Conservation (phyloP, 2,797 vertebrate genomes). For the Tarsius wallacei region DNA sequence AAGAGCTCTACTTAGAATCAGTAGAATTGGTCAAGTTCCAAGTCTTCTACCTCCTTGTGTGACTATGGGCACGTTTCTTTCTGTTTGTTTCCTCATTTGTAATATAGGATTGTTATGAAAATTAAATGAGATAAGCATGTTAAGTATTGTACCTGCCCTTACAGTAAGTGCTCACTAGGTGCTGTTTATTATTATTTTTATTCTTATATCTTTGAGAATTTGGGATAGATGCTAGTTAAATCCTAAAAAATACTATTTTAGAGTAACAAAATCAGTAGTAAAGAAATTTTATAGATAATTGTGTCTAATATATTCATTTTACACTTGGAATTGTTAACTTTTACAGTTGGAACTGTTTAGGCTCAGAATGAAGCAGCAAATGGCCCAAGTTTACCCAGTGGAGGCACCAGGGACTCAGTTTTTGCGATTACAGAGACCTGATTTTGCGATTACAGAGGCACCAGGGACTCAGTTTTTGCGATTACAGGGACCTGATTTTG, state of each 20-base stretch:
- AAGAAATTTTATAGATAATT: constrained; percentile 15
- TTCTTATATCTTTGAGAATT: constrained; percentile 62
- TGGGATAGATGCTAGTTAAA: constrained; percentile 42
- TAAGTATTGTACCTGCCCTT: neutral
- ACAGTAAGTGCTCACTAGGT: neutral
- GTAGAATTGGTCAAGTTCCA: neutral
- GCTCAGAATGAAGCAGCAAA: neutral
- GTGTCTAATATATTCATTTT: constrained; percentile 43
- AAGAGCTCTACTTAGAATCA: neutral
- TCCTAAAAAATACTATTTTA: constrained; percentile 24
- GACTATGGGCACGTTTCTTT: constrained; percentile 16
- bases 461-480: neutral
- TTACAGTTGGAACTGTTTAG: constrained; percentile 23
- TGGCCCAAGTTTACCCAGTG: neutral
- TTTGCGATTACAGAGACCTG: no score
- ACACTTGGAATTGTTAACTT: neutral
- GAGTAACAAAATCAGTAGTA: constrained; percentile 26
- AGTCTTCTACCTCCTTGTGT: neutral
- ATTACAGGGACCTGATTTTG: neutral
- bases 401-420: neutral
- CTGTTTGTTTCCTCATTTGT: constrained; percentile 39
- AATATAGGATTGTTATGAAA: constrained; percentile 20
- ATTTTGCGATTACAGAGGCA: neutral
- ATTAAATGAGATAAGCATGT: neutral
- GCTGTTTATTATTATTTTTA: constrained; percentile 56